phyloP scores from a whole-genome alignment of 2,797 vertebrate species.

The Benthosema pterotum region DNA sequence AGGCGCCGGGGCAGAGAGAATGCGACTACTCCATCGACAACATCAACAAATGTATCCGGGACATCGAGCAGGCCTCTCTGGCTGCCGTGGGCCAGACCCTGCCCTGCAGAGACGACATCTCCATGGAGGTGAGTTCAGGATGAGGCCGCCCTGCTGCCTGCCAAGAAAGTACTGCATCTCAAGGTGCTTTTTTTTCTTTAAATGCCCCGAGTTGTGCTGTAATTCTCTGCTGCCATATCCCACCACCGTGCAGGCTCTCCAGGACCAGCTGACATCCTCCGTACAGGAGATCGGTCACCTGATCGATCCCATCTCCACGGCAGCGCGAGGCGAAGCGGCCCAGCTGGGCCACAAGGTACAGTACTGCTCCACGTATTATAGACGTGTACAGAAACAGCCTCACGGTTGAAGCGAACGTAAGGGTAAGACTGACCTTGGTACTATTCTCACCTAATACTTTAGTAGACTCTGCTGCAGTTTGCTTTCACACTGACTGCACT shows the following conservation, averaged over 20 bases:
- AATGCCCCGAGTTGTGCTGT: slow-evolving; percentile 45
- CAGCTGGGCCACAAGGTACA: slow-evolving; percentile 97
- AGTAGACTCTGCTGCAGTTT: no score
- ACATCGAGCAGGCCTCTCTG: slow-evolving; percentile 96
- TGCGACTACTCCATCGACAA: slow-evolving; percentile 96
- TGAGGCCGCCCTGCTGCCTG: no score
- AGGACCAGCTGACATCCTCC: slow-evolving; percentile 95
- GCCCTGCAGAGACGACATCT: slow-evolving; percentile 96
- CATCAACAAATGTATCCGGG: slow-evolving; percentile 95
- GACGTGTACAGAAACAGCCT: no score
- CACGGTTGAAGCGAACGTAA: no score
- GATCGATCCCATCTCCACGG: slow-evolving; percentile 93
- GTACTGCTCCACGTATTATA: no score
- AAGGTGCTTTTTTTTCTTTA: slow-evolving; percentile 50
- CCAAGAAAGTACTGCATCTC: slow-evolving; percentile 33
- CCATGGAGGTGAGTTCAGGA: slow-evolving; percentile 88
- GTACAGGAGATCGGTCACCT: slow-evolving; percentile 98
- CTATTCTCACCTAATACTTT: no score
- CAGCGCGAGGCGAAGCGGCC: slow-evolving; percentile 93
- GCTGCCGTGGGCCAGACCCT: slow-evolving; percentile 93
- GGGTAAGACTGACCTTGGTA: no score
- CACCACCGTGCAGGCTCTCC: slow-evolving; percentile 91
- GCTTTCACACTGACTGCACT: no score
- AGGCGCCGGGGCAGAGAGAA: slow-evolving; percentile 95
- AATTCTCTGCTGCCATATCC: slow-evolving; percentile 46